Conservation (phyloP, 2,888 invertebrate species). For the Lasioglossum zephyrum region DNA sequence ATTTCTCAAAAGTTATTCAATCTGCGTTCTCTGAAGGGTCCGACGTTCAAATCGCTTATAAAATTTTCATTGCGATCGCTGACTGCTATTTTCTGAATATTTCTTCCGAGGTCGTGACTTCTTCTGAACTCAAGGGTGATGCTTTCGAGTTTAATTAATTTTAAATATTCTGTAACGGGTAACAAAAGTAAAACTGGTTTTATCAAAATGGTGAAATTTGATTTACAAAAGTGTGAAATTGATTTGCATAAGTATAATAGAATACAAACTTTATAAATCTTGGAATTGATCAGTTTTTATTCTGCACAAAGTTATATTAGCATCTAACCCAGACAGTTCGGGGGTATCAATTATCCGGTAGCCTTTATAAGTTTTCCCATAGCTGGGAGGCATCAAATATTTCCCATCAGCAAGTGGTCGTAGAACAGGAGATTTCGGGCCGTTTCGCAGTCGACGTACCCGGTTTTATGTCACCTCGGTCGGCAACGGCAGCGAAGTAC, state of each 20-base stretch:
- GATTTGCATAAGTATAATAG: too few relatives aligned
- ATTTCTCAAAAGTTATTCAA: not conserved
- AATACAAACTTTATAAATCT: too few relatives aligned
- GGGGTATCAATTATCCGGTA: not conserved
- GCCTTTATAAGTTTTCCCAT: not conserved
- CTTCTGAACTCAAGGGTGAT: too few relatives aligned
- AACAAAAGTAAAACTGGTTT: too few relatives aligned
- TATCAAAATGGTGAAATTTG: too few relatives aligned
- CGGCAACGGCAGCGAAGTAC: not conserved
- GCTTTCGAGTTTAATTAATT: too few relatives aligned
- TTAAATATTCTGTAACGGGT: too few relatives aligned
- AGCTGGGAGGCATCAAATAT: not conserved
- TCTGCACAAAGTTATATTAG: not conserved
- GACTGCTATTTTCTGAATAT: not conserved
- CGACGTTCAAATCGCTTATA: not conserved
- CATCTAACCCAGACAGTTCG: not conserved
- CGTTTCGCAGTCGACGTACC: conserved; percentile 25
- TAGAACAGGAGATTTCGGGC: conserved; percentile 42
- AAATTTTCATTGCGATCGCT: not conserved
- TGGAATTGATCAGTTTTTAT: too few relatives aligned
- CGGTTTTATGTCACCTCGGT: conserved; percentile 2
- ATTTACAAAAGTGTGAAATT: too few relatives aligned
- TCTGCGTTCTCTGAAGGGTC: not conserved
- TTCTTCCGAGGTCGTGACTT: not conserved
- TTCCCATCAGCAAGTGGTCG: conserved; percentile 24